Conservation (phyloP, 2,888 invertebrate genomes). For the Andrena camellia region DNA sequence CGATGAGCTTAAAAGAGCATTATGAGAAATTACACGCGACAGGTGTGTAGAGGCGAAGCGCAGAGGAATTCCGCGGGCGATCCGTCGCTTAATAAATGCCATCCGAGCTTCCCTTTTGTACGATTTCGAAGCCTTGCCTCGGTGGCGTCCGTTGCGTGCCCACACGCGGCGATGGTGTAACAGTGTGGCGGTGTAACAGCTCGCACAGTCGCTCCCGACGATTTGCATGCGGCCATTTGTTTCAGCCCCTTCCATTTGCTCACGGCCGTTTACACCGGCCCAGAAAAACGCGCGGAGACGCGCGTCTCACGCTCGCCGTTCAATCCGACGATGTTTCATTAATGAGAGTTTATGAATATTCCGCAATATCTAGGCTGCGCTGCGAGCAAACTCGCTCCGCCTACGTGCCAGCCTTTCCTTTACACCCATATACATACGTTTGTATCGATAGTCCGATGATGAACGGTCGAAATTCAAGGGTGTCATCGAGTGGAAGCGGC, state of each 20-base stretch:
- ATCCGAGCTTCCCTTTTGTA: constrained; percentile 53
- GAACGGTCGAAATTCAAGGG: constrained; percentile 13
- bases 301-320: constrained; percentile 22
- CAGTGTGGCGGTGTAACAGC: constrained; percentile 49
- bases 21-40: constrained; percentile 39
- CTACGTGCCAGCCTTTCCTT: constrained; percentile 65
- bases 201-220: constrained; percentile 29
- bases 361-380: constrained; percentile 50
- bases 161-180: constrained; percentile 30
- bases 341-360: constrained; percentile 65
- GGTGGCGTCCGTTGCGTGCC: constrained; percentile 27
- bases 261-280: constrained; percentile 54
- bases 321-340: constrained; percentile 59
- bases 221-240: constrained; percentile 64
- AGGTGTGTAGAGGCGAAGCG: constrained; percentile 49
- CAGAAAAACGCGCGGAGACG: background rate
- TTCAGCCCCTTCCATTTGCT: constrained; percentile 66
- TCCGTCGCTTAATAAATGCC: constrained; percentile 29
- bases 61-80: constrained; percentile 37
- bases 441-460: background rate
- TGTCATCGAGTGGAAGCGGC: too few relatives aligned
- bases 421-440: constrained; percentile 37
- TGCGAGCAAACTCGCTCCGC: constrained; percentile 43
- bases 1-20: constrained; percentile 26
- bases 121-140: constrained; percentile 57